Base-by-base conservation (phyloP, 1,140 invertebrate genomes). In the Cecropterus lyciades region DNA sequence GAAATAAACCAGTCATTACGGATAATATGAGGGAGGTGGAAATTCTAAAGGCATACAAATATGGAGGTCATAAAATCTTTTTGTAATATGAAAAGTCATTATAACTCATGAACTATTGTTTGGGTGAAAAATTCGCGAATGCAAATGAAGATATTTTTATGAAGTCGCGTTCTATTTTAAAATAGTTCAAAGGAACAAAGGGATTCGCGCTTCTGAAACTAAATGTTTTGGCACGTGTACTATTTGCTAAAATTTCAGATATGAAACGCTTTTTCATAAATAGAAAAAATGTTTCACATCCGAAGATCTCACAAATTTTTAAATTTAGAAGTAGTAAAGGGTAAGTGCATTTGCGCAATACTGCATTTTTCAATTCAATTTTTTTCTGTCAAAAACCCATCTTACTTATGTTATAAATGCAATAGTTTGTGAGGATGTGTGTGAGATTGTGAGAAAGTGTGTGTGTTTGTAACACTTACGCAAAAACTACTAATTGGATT, bases 101-200 rank as follows among this genome's bases (percentile, higher is more conserved):
- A 20, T 15, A 24, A 48, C 43, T 27, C 57, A 40, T 48, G 45
- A 49, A 56, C 37, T 51, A 62, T 49, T 62, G 59, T 62, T 40
- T 15, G 8, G 15, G 15, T 14, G 30, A 42, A 15, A 20, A 51
- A 62, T 62, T 62, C 16, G 59, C 59, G 49, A 51, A 37, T 62
- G 59, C 20, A 62, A 62, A 51, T 9, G 46, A 51, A 62, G 51
- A 62, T 27, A 40, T 62, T 62, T 60, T 42, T 45, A 62, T 62
- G 33, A 48, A 20, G 30, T 62, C 30, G 45, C 27, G 30, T 42
- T 24, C 59, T 17, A 62, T 62, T 62, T 51, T 24, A 46, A 33
- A 62, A 7, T 11, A 11, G 46, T 37, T 20, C n/a, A 37, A 16
- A 30, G 42, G 33, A 49, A 51, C 59, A 51, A 62, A 40, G 33